Percentiles rank a stretch among this genome's conserved stretches.
These are phyloP conservation scores for Caenorhabditis zanzibari DNA, from an alignment of 2,888 invertebrate species.

Conservation along the genomic window DNA sequence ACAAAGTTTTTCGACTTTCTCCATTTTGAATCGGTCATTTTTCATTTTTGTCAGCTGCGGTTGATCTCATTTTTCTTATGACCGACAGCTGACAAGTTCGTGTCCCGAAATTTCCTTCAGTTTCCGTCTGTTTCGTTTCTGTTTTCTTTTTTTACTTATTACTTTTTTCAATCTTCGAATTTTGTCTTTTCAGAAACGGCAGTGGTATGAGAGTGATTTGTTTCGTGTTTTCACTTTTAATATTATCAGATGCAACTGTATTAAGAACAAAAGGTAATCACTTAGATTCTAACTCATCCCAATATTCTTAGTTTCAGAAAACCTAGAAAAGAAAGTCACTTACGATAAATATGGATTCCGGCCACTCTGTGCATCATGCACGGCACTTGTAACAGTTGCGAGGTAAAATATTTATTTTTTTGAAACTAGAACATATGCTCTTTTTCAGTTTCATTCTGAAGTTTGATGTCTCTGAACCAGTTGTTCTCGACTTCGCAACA, in stretches of 20 bases:
- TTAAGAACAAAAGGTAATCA: constrained; percentile 34
- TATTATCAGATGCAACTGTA: constrained; percentile 32
- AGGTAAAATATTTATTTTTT: constrained; percentile 11
- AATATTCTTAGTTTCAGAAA: constrained; percentile 16
- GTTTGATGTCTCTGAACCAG: constrained; percentile 74
- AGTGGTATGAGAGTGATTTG: constrained; percentile 17
- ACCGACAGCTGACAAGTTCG: constrained; percentile 55
- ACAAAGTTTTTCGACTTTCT: background rate
- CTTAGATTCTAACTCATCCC: background rate
- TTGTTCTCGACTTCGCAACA: constrained; percentile 76
- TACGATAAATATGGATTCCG: constrained; percentile 53
- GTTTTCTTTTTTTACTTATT: constrained; percentile 39
- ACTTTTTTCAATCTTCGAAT: constrained; percentile 33
- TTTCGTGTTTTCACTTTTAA: constrained; percentile 12
- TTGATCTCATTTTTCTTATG: constrained; percentile 10
- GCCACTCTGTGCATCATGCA: constrained; percentile 56
- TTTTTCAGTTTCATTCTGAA: constrained; percentile 69
- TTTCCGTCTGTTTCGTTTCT: constrained; percentile 30
- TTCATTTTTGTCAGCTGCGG: constrained; percentile 20
- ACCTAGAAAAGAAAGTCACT: constrained; percentile 7
- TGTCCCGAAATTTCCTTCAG: constrained; percentile 10
- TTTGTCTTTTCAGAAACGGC: constrained; percentile 8
- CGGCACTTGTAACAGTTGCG: constrained; percentile 41
- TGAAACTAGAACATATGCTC: background rate
- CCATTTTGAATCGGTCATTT: constrained; percentile 26